Evolutionary conservation across 1,140 invertebrate species (phyloP).

Genomic region (Drosophila pandora): DNA sequence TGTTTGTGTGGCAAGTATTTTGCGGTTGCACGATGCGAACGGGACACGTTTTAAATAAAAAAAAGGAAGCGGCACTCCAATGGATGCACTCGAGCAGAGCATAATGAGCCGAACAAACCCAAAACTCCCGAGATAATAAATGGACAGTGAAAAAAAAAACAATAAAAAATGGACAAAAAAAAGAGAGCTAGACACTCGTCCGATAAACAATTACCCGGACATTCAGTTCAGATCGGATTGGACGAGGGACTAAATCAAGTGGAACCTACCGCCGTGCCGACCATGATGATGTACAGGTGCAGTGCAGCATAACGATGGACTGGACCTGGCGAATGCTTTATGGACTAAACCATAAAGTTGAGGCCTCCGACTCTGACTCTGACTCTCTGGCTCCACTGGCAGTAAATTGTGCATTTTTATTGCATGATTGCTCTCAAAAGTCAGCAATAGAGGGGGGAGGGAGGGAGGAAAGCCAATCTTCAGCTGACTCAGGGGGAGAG

Average conservation of each 20-base stretch:
- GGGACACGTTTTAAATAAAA: conserved; percentile 78
- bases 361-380: conserved; percentile 39
- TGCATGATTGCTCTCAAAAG: conserved; percentile 49
- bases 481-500: neutral
- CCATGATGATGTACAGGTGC: conserved; percentile 39
- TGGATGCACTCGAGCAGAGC: conserved; percentile 6
- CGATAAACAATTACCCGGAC: conserved; percentile 69
- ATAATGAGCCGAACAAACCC: conserved; percentile 51
- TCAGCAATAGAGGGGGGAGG: conserved; percentile 16
- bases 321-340: conserved; percentile 30
- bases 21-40: conserved; percentile 40
- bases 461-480: neutral
- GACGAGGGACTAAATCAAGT: conserved; percentile 57
- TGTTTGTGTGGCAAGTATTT: conserved; percentile 18
- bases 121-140: conserved; percentile 44
- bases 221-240: conserved; percentile 23
- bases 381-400: conserved; percentile 18
- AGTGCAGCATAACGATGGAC: conserved; percentile 39
- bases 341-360: conserved; percentile 55
- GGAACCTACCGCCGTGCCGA: conserved; percentile 32
- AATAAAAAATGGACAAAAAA: conserved; percentile 18
- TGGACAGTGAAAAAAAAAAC: conserved; percentile 16
- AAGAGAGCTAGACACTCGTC: conserved; percentile 55
- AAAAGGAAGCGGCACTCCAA: conserved; percentile 46
- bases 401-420: conserved; percentile 57